A percentile compares a stretch with the other conserved stretches of the same genome.
Conservation (phyloP, 2,113 vertebrate species). For the Chionis minor region DNA sequence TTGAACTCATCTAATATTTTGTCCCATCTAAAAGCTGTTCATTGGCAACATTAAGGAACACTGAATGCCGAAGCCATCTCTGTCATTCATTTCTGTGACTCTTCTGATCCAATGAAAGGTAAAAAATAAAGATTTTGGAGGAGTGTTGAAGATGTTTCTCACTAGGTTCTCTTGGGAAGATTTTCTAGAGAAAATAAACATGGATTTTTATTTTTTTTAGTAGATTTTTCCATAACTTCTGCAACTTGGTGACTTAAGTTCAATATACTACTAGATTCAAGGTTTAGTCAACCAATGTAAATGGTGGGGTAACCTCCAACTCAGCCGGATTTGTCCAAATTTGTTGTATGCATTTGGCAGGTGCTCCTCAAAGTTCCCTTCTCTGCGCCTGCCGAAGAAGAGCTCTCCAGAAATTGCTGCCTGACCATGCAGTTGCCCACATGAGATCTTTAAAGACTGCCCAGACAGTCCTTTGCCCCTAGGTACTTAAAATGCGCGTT, state of each 20-base stretch:
- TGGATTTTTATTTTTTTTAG: background rate
- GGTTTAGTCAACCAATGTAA: background rate
- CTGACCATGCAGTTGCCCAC: background rate
- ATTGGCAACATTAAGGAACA: background rate
- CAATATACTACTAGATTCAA: background rate
- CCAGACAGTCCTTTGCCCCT: background rate
- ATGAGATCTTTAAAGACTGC: background rate
- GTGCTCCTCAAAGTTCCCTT: background rate
- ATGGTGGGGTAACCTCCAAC: background rate
- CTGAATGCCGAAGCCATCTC: background rate
- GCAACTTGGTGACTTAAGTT: background rate
- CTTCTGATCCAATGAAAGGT: background rate
- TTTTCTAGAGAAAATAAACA: background rate
- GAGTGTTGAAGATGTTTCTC: background rate
- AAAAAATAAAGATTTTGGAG: background rate
- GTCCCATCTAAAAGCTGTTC: background rate
- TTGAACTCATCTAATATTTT: background rate
- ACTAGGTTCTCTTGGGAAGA: background rate
- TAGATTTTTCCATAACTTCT: background rate
- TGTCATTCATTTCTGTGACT: background rate
- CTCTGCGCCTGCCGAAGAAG: background rate
- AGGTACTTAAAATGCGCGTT: rapidly evolving
- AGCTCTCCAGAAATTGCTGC: background rate
- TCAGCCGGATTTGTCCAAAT: background rate
- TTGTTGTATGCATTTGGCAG: rapidly evolving